These are phyloP conservation scores for Orestias chungarensis DNA, from an alignment of 2,797 vertebrate species.

Conservation along the genomic window DNA sequence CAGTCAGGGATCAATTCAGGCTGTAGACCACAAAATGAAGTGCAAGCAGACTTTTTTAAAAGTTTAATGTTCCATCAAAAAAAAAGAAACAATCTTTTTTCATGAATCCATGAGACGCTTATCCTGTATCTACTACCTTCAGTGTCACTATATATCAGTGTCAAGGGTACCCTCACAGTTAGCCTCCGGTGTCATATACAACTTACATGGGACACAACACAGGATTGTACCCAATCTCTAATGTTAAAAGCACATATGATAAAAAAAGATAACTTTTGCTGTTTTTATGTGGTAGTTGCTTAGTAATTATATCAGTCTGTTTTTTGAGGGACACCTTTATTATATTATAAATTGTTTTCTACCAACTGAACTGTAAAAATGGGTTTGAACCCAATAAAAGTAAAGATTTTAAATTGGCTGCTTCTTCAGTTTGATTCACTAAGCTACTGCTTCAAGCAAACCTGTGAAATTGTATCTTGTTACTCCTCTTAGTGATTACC, in stretches of 20 bases:
- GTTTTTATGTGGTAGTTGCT: not conserved
- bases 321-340: not conserved
- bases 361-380: not conserved
- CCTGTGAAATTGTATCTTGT: not conserved
- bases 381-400: not conserved
- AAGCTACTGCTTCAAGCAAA: not conserved
- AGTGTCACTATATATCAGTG: not conserved
- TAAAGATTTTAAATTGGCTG: not conserved
- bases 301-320: not conserved
- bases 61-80: conserved; percentile 21
- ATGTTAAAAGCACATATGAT: not conserved
- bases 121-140: not conserved
- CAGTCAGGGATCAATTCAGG: conserved; percentile 2
- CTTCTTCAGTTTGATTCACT: not conserved
- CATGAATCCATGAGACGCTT: too few relatives aligned
- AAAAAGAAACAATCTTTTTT: not conserved
- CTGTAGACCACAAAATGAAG: conserved; percentile 10
- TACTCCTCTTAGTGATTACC: conserved; percentile 57
- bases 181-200: too few relatives aligned
- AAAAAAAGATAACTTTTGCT: not conserved
- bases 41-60: conserved; percentile 23
- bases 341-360: not conserved
- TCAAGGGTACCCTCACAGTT: too few relatives aligned
- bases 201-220: not conserved
- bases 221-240: not conserved